phyloP scores from a whole-genome alignment of 2,113 vertebrate genomes.

The Tor tambroides region DNA sequence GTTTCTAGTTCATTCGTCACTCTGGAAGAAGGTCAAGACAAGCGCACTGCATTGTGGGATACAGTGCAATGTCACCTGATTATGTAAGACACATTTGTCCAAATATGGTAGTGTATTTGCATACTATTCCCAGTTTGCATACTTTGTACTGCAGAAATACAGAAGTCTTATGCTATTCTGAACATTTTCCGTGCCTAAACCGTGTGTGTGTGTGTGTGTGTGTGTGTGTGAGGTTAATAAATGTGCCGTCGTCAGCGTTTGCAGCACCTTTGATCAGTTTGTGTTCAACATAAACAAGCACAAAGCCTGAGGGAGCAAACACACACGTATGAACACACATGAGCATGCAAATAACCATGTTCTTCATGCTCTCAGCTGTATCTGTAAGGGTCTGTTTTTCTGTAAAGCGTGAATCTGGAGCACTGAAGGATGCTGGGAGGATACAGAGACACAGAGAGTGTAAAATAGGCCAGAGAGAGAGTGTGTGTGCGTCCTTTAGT shows the following conservation, averaged over 20 bases:
- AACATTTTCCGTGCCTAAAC: no score
- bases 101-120: neutral
- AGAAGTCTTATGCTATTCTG: no score
- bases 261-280: neutral
- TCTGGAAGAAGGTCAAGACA: neutral
- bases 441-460: neutral
- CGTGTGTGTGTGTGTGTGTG: no score
- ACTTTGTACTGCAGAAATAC: no score
- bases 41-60: no score
- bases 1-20: neutral
- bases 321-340: neutral
- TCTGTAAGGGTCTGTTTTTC: neutral
- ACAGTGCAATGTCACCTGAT: no score
- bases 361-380: no score
- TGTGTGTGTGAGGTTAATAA: neutral
- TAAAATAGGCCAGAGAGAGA: slow-evolving; percentile 38
- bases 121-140: neutral
- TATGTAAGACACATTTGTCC: no score
- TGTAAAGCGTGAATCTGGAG: slow-evolving; percentile 24
- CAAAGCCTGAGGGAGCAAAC: neutral
- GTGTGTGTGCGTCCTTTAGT: neutral
- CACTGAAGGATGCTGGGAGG: slow-evolving; percentile 29
- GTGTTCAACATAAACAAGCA: neutral
- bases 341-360: no score
- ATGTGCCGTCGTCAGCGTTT: neutral